Conservation (phyloP, 2,888 invertebrate species). For the Campoplex nolae region DNA sequence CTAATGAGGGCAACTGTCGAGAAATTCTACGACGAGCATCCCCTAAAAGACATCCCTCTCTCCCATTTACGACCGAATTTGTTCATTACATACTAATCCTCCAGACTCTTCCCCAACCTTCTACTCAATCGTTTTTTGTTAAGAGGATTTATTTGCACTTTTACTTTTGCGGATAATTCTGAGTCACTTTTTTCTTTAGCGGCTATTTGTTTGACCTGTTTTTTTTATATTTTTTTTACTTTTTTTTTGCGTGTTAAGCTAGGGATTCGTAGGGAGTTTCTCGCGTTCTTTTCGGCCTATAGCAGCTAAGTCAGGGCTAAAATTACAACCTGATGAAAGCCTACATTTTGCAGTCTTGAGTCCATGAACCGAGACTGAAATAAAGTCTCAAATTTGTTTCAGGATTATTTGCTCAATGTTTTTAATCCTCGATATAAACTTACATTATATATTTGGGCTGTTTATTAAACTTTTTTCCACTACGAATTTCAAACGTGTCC, state of each 20-base stretch:
- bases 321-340: neutral
- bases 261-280: neutral
- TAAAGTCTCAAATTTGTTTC: neutral
- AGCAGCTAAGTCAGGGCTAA: neutral
- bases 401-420: neutral
- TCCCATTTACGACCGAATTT: conserved; percentile 35
- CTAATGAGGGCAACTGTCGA: conserved; percentile 60
- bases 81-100: conserved; percentile 46
- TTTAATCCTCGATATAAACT: neutral
- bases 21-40: conserved; percentile 34
- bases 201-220: conserved; percentile 25
- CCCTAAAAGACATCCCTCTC: conserved; percentile 21
- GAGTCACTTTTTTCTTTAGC: conserved; percentile 22
- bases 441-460: neutral
- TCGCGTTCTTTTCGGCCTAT: conserved; percentile 3
- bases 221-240: neutral
- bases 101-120: conserved; percentile 1
- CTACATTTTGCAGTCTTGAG: neutral
- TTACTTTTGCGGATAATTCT: conserved; percentile 35
- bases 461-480: neutral
- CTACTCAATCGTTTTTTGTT: conserved; percentile 2
- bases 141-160: conserved; percentile 29
- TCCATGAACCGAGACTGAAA: neutral
- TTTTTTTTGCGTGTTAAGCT: neutral
- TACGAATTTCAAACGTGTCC: neutral